Evolutionary conservation across 92 coral and sea anemone species (phyloP).

Genomic region (Actinernus sp.): DNA sequence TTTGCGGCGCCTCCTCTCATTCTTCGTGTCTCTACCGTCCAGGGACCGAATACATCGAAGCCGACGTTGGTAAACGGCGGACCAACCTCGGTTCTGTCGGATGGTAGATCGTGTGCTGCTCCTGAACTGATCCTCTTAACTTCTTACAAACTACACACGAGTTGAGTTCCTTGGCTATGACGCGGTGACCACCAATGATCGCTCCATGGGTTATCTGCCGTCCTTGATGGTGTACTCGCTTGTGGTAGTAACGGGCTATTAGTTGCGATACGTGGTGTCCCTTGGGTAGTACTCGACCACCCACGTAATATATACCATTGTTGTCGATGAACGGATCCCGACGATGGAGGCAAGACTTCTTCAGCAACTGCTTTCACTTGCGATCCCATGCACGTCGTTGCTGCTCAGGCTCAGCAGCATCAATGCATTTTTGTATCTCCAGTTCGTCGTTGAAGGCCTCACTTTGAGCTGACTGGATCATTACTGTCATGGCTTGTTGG

Average conservation of each 20-base stretch:
- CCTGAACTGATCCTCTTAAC: too few species aligned
- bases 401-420: background rate
- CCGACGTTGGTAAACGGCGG: too few species aligned
- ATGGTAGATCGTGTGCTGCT: constrained; percentile 37
- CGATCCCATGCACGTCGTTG: too few species aligned
- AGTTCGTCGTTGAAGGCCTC: background rate
- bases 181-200: too few species aligned
- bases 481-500: constrained; percentile 1
- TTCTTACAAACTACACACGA: too few species aligned
- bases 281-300: constrained; percentile 40
- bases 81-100: constrained; percentile 18
- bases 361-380: constrained; percentile 5
- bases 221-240: too few species aligned
- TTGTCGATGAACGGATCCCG: constrained; percentile 54
- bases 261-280: constrained; percentile 22
- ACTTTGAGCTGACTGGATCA: background rate
- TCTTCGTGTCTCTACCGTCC: constrained; percentile 9
- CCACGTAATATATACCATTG: constrained; percentile 30
- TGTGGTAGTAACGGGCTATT: constrained; percentile 15
- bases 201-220: too few species aligned
- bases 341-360: constrained; percentile 28
- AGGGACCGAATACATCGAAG: constrained; percentile 33
- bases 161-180: too few species aligned
- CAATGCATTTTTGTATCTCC: background rate
- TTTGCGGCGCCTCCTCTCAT: too few species aligned